Percentiles rank a stretch among this genome's conserved stretches.
These are phyloP conservation scores for Serripes groenlandicus DNA, from an alignment of 2,888 invertebrate genomes.

Conservation along the genomic window DNA sequence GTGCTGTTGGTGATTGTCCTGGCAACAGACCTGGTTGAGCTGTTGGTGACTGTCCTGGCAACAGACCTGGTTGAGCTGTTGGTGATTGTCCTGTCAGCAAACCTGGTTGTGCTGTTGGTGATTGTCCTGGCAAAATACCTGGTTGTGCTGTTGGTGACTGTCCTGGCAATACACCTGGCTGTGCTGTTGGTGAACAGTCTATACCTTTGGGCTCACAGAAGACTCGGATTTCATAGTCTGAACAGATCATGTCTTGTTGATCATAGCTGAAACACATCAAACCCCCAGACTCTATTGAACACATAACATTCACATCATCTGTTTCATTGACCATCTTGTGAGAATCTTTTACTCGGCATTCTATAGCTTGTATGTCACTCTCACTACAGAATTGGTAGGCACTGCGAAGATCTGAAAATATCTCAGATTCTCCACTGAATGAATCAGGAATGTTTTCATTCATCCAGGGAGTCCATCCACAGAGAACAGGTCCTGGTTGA, in stretches of 20 bases:
- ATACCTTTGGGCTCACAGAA: slow-evolving; percentile 87
- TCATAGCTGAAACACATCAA: slow-evolving; percentile 89
- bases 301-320: slow-evolving; percentile 61
- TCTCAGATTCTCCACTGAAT: slow-evolving; percentile 81
- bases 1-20: slow-evolving; percentile 45
- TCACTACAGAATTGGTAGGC: slow-evolving; percentile 74
- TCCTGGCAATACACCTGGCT: slow-evolving; percentile 38
- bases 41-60: slow-evolving; percentile 54
- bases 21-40: slow-evolving; percentile 46
- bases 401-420: slow-evolving; percentile 70
- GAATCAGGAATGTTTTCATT: slow-evolving; percentile 87
- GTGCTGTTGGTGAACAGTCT: slow-evolving; percentile 64
- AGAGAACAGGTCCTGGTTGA: slow-evolving; percentile 74
- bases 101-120: slow-evolving; percentile 36
- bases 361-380: slow-evolving; percentile 77
- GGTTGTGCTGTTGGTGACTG: slow-evolving; percentile 48
- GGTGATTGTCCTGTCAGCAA: slow-evolving; percentile 37
- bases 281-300: slow-evolving; percentile 87
- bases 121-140: slow-evolving; percentile 22
- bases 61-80: slow-evolving; percentile 50
- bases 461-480: slow-evolving; percentile 94
- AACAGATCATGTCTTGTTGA: slow-evolving; percentile 72
- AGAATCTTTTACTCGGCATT: slow-evolving; percentile 72
- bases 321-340: slow-evolving; percentile 62
- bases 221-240: slow-evolving; percentile 82